Base-by-base conservation (phyloP, 2,797 vertebrate species). In the Hozukius guyotensis region DNA sequence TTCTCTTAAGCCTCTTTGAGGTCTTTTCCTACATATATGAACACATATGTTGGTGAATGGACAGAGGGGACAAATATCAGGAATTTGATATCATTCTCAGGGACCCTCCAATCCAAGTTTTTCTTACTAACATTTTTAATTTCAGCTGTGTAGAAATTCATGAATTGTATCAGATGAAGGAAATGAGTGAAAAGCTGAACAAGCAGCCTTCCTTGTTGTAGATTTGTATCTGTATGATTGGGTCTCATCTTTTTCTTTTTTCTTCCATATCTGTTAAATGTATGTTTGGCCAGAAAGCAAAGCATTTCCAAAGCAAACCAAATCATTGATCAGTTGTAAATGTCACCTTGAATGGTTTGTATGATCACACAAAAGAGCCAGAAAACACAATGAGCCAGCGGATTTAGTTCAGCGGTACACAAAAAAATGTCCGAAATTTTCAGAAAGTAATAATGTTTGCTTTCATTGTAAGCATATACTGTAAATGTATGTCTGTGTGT, bases 331-430 rank as follows among this genome's bases (percentile, higher is more conserved):
- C 20, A 49, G n/a, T 52, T 71, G 52, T 70, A 74, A 86, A 87
- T 83, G 75, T 89, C 83, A 89, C 69, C 64, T 77, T 87, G 59
- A 34, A 76, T 38, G 31, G 22, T 75, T 68, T 72, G 16, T 46
- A 32, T 56, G 34, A 55, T 75, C 57, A 49, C 7, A 78, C 32
- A 77, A 72, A 80, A 57, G 31, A 20, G 32, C 25, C 22, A 27
- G 18, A 16, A 24, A 68, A 80, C 62, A 53, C 61, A 79, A 68
- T 75, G 25, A 78, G 76, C 24, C 52, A 22, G 25, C 2, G 12
- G 52, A 59, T 77, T 72, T 52, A 32, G 52, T 25, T 29, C 59
- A n/a, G 14, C 25, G 38, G 13, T 24, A 24, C 7, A 59, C 9
- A 61, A 46, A 64, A 8, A 4, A 46, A 9, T 27, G 66, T 66